phyloP scores from a whole-genome alignment of 2,113 vertebrate genomes.

The Podarcis cretensis region DNA sequence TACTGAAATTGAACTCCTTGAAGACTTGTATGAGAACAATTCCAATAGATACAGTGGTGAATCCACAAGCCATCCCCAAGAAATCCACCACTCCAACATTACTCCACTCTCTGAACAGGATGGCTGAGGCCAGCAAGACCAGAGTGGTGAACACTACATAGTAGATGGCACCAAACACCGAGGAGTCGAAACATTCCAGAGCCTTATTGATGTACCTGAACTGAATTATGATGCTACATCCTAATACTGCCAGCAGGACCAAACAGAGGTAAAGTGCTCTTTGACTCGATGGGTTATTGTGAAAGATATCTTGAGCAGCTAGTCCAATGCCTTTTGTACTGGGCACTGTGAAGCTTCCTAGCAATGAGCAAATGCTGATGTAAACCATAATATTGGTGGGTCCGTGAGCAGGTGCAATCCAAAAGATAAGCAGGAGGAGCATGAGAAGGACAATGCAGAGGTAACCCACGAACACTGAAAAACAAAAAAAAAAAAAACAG shows the following conservation, averaged over 20 bases:
- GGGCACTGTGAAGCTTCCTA: constrained; percentile 96
- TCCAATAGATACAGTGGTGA: constrained; percentile 88
- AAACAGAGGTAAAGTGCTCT: constrained; percentile 85
- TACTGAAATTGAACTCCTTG: constrained; percentile 86
- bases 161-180: constrained; percentile 93
- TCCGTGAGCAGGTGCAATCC: constrained; percentile 89
- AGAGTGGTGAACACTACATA: constrained; percentile 92
- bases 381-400: constrained; percentile 95
- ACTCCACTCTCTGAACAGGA: constrained; percentile 95
- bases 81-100: constrained; percentile 84
- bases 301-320: constrained; percentile 86
- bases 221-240: constrained; percentile 90
- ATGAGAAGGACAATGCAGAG: constrained; percentile 85
- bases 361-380: constrained; percentile 92
- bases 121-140: constrained; percentile 89
- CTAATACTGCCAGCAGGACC: constrained; percentile 85
- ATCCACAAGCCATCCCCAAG: constrained; percentile 89
- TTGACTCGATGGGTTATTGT: constrained; percentile 76
- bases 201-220: constrained; percentile 97
- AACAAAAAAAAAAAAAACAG: constrained; percentile 59
- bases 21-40: constrained; percentile 91
- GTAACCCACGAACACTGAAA: constrained; percentile 90
- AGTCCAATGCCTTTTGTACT: constrained; percentile 96
- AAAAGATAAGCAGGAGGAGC: constrained; percentile 88
- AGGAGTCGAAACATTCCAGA: constrained; percentile 90